Evolutionary conservation across 2,113 vertebrate genomes (phyloP).

Genomic region (Anolis sagrei): DNA sequence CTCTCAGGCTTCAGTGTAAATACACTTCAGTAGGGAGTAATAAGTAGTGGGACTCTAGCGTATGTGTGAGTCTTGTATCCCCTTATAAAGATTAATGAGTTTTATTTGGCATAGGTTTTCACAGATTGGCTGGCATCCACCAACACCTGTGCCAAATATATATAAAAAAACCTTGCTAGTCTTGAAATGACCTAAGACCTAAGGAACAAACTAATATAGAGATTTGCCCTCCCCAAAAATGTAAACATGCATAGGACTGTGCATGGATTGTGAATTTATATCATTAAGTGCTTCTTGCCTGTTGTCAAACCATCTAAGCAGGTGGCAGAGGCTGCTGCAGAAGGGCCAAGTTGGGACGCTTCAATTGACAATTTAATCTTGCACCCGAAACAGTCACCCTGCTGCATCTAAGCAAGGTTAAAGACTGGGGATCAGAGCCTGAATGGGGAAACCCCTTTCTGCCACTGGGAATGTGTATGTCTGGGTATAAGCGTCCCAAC

Average conservation of each 20-base stretch:
- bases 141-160: no score
- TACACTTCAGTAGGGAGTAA: not conserved
- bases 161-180: no score
- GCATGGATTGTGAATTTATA: not conserved
- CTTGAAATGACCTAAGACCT: no score
- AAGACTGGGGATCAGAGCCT: not conserved
- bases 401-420: not conserved
- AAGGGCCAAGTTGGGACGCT: not conserved
- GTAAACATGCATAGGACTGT: not conserved
- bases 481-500: not conserved
- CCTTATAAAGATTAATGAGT: no score
- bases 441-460: not conserved
- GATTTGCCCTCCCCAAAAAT: no score
- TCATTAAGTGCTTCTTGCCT: not conserved
- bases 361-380: not conserved
- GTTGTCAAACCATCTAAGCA: no score
- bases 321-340: not conserved
- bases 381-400: not conserved
- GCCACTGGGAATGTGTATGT: not conserved
- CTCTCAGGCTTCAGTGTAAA: not conserved
- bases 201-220: no score
- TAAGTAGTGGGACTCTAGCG: not conserved
- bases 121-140: no score
- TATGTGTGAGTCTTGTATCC: no score
- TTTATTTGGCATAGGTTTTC: no score